phyloP scores from a whole-genome alignment of 2,113 vertebrate genomes.

The Phyllostomus hastatus region DNA sequence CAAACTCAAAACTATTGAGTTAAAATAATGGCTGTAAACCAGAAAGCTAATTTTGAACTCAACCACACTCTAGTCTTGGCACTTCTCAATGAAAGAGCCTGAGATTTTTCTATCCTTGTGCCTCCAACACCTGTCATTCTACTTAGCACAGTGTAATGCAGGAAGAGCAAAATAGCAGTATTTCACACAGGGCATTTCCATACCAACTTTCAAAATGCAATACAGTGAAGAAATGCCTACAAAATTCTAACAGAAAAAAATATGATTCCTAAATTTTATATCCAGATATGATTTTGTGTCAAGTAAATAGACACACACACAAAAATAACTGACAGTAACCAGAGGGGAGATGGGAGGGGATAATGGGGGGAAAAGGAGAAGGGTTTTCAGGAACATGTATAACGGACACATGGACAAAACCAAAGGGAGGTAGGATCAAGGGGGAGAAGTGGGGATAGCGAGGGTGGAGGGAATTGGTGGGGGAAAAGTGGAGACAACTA shows the following conservation, averaged over 20 bases:
- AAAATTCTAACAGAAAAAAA: not conserved
- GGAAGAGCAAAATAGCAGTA: not conserved
- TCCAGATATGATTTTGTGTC: not conserved
- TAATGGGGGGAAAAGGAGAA: too few species aligned
- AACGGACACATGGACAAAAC: too few species aligned
- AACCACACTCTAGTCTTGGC: not conserved
- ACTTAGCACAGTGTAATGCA: not conserved
- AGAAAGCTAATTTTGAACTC: not conserved
- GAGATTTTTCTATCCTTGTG: not conserved
- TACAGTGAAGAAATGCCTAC: not conserved
- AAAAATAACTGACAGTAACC: too few species aligned
- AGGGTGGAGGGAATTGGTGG: too few species aligned
- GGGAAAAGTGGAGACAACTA: too few species aligned
- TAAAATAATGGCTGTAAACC: not conserved
- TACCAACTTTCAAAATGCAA: not conserved
- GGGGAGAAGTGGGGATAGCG: too few species aligned
- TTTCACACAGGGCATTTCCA: not conserved
- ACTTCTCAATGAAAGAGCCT: not conserved
- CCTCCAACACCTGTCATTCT: not conserved
- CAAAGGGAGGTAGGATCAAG: too few species aligned
- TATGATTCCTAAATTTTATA: not conserved
- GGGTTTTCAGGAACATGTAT: too few species aligned
- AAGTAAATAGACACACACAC: not conserved
- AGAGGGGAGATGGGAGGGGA: too few species aligned
- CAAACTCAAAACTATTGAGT: not conserved